A percentile compares a stretch with the other conserved stretches of the same genome.
Conservation (phyloP, 1,140 invertebrate genomes). For the Psilanteris sp. region DNA sequence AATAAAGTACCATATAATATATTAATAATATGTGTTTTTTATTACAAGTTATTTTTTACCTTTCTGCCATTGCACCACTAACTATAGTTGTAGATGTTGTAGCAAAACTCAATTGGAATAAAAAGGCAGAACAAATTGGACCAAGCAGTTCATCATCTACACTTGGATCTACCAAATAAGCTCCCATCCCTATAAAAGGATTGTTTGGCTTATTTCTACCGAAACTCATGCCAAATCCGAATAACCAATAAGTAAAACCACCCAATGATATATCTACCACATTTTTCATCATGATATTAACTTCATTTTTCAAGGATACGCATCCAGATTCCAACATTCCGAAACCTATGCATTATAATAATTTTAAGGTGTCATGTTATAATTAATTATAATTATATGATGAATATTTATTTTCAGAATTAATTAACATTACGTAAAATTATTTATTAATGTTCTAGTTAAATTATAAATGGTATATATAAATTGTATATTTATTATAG, state of each 20-base stretch:
- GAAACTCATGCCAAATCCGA: constrained; percentile 95
- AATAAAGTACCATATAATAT: no score
- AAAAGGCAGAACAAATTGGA: constrained; percentile 88
- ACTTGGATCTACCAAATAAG: constrained; percentile 83
- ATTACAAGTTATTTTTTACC: no score
- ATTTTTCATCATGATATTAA: constrained; percentile 99
- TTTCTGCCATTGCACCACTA: constrained; percentile 93
- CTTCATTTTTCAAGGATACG: constrained; percentile 95
- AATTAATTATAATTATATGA: no score
- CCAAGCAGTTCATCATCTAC: constrained; percentile 87
- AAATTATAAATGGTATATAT: no score
- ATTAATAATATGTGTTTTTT: no score
- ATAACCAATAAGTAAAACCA: constrained; percentile 95
- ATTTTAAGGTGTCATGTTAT: no score
- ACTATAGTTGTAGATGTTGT: constrained; percentile 95
- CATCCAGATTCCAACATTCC: constrained; percentile 95
- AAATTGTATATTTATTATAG: no score
- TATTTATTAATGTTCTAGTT: no score
- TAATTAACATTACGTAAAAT: no score
- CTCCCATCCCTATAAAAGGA: constrained; percentile 86
- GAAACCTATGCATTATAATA: constrained; percentile 83
- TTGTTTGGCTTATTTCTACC: constrained; percentile 86
- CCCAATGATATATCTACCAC: constrained; percentile 95
- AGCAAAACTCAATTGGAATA: constrained; percentile 93
- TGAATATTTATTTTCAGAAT: constrained; percentile 1